Conservation (phyloP, 2,113 vertebrate genomes). For the Prolemur simus region DNA sequence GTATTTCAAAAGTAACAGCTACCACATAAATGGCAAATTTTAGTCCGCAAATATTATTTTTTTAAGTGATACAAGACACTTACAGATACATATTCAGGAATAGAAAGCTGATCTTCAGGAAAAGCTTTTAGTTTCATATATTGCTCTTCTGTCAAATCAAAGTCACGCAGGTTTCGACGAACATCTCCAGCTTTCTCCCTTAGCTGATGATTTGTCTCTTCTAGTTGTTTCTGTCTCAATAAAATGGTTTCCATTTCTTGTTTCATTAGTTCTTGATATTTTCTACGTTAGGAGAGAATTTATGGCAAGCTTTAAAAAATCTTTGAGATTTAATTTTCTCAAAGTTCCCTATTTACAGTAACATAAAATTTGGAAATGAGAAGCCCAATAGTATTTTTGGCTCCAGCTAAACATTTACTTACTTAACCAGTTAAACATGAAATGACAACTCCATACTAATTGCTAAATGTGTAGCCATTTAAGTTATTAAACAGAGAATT, state of each 20-base stretch:
- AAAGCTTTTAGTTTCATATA: slow-evolving; percentile 89
- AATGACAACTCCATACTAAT: not conserved
- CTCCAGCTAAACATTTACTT: not conserved
- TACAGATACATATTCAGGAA: slow-evolving; percentile 96
- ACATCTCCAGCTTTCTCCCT: slow-evolving; percentile 93
- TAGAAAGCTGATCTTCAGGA: slow-evolving; percentile 93
- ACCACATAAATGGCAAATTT: not conserved
- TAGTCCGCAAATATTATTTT: not conserved
- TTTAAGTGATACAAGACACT: slow-evolving; percentile 73
- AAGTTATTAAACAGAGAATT: not conserved
- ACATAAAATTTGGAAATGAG: not conserved
- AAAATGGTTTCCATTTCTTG: slow-evolving; percentile 96
- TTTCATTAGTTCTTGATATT: slow-evolving; percentile 93
- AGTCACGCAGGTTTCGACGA: slow-evolving; percentile 89
- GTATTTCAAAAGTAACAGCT: not conserved
- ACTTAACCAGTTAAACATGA: slow-evolving; percentile 25
- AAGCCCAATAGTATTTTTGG: not conserved
- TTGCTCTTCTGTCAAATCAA: slow-evolving; percentile 91
- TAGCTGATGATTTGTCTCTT: slow-evolving; percentile 94
- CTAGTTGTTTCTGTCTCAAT: slow-evolving; percentile 93
- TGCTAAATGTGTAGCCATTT: not conserved
- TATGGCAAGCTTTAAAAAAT: not conserved
- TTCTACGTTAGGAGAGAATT: slow-evolving; percentile 84
- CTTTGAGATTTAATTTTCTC: slow-evolving; percentile 21
- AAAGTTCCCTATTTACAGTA: not conserved